Evolutionary conservation across 2,888 invertebrate genomes (phyloP).

Genomic region (Spilarctia lutea): DNA sequence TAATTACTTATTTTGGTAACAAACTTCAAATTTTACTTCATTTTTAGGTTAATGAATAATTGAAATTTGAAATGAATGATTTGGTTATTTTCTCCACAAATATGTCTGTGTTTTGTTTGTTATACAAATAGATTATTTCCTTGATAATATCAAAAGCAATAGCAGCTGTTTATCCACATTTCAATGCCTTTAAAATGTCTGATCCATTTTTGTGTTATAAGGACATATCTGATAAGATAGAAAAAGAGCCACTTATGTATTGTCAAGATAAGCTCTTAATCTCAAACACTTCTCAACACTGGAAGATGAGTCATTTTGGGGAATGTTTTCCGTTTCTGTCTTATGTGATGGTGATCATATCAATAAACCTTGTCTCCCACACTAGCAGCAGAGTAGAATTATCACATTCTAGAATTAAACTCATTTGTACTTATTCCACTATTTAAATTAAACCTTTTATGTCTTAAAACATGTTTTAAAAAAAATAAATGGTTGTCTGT

Average conservation of each 20-base stretch:
- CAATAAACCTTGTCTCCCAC: too few species aligned
- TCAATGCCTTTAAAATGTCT: constrained; percentile 2
- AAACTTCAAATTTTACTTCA: not conserved
- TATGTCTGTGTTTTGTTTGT: not conserved
- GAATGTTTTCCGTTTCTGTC: not conserved
- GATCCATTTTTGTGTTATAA: not conserved
- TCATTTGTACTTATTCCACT: too few species aligned
- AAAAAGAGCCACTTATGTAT: constrained; percentile 16
- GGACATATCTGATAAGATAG: constrained; percentile 19
- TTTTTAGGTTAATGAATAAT: not conserved
- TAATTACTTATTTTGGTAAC: not conserved
- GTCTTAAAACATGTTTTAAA: too few species aligned
- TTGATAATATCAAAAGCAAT: not conserved
- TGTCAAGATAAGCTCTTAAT: constrained; percentile 4
- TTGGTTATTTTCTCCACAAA: not conserved
- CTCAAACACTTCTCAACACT: not conserved
- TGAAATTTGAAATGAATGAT: not conserved
- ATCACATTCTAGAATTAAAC: too few species aligned
- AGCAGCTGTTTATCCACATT: not conserved
- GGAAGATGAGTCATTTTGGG: not conserved
- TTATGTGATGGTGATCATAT: not conserved
- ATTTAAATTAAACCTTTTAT: too few species aligned
- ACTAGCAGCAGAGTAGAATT: too few species aligned
- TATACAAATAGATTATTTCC: not conserved
- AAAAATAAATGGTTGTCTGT: too few species aligned